Evolutionary conservation across 2,888 invertebrate genomes (phyloP), one percentile per base, ranked within the genome.

Genomic region (Melieria omissa): DNA sequence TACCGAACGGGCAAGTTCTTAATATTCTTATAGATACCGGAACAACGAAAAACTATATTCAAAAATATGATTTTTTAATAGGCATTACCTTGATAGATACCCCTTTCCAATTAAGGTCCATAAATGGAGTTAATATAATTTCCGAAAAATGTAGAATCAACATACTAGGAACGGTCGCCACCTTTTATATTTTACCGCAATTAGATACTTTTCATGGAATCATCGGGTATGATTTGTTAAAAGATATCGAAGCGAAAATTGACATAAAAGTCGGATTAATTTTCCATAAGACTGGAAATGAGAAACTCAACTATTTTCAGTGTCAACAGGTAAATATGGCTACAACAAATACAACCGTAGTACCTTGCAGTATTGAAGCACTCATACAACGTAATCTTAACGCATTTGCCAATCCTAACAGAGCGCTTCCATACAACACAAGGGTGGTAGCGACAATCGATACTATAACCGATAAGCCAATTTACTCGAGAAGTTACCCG

Each of bases 1-100:
- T 65, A 54, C 65, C 65, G 44, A 55, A 65, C 44, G 65, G 65
- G 55, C 65, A 65, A 65, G 65, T 55, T 45, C 65, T 65, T 65
- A 65, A 65, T 52, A 55, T 65, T 45, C 44, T 62, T 54, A 29
- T 65, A 65, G 65, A 65, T 16, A 65, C 65, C 14, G 65, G 65
- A 55, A 65, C 65, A 65, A 12, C 65, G 12, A 65, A 65, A 55
- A 65, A 65, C 29, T 65, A 29, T 29, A 29, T 29, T 29, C 29
- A 29, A 29, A 29, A 29, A 29, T 29, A 29, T 29, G 29, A 29
- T 29, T 29, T 29, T 29, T 29, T 29, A 29, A 29, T 3, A 29
- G 29, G 29, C 29, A 29, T 29, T 29, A 29, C 29, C 29, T 29
- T 29, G 29, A 29, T 29, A 29, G 29, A 29, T 29, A 29, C 29